These are phyloP conservation scores for Actinemys pallida DNA, from an alignment of 2,113 vertebrate genomes.

Conservation along the genomic window DNA sequence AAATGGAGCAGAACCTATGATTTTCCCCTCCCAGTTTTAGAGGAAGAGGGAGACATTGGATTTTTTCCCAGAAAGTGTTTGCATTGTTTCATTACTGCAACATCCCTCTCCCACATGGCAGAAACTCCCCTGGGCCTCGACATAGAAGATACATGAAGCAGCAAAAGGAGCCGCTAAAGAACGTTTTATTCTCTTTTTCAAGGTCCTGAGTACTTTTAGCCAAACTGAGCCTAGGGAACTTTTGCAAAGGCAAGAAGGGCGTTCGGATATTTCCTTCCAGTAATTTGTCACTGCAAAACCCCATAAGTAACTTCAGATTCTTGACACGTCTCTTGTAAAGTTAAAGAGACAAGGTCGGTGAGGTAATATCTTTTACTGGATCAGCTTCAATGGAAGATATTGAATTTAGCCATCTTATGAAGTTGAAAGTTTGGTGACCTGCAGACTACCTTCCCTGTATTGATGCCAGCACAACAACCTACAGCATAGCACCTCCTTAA, in stretches of 20 bases:
- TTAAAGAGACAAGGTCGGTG: neutral
- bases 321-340: neutral
- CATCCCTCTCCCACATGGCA: conserved; percentile 5
- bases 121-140: neutral
- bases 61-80: neutral
- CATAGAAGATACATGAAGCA: neutral
- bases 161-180: neutral
- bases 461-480: neutral
- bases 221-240: neutral
- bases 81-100: conserved; percentile 15
- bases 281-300: neutral
- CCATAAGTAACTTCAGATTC: neutral
- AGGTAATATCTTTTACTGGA: neutral
- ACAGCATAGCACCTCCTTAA: neutral
- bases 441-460: neutral
- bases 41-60: neutral
- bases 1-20: neutral
- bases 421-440: neutral
- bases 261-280: neutral
- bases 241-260: neutral
- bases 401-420: neutral
- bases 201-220: conserved; percentile 9
- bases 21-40: neutral
- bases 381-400: neutral
- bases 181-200: neutral